phyloP scores from a whole-genome alignment of 2,797 vertebrate genomes.

The Hylomyscus alleni region DNA sequence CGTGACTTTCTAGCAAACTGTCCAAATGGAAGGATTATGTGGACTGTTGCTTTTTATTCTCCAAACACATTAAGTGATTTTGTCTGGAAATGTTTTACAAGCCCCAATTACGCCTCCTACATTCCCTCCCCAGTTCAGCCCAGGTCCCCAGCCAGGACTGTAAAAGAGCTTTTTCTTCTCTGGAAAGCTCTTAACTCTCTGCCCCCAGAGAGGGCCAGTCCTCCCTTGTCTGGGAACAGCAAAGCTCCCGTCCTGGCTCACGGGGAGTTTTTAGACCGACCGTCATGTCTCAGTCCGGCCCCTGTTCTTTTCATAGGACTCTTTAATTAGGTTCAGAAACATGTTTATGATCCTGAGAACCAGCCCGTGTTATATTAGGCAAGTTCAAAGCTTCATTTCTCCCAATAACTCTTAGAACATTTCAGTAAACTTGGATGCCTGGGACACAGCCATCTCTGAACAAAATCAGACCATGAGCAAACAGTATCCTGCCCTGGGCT shows the following conservation, averaged over 20 bases:
- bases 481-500: constrained; percentile 23
- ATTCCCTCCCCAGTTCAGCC: constrained; percentile 52
- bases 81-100: constrained; percentile 84
- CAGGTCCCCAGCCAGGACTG: constrained; percentile 74
- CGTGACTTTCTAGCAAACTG: constrained; percentile 35
- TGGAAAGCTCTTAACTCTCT: constrained; percentile 75
- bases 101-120: constrained; percentile 81
- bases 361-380: constrained; percentile 83
- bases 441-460: constrained; percentile 69
- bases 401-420: constrained; percentile 78
- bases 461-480: constrained; percentile 67
- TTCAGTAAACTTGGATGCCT: constrained; percentile 72
- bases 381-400: constrained; percentile 83
- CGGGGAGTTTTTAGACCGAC: constrained; percentile 75
- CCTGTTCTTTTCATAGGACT: constrained; percentile 74
- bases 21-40: constrained; percentile 72
- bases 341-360: constrained; percentile 82
- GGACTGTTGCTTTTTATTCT: constrained; percentile 80
- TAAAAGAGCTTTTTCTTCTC: constrained; percentile 82
- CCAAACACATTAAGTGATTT: constrained; percentile 81
- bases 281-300: constrained; percentile 70
- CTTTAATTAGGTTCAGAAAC: constrained; percentile 85
- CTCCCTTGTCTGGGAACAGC: constrained; percentile 77
- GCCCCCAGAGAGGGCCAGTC: constrained; percentile 67
- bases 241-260: constrained; percentile 77